Conservation (phyloP, 1,140 invertebrate species). For the Drosophila setifemur region DNA sequence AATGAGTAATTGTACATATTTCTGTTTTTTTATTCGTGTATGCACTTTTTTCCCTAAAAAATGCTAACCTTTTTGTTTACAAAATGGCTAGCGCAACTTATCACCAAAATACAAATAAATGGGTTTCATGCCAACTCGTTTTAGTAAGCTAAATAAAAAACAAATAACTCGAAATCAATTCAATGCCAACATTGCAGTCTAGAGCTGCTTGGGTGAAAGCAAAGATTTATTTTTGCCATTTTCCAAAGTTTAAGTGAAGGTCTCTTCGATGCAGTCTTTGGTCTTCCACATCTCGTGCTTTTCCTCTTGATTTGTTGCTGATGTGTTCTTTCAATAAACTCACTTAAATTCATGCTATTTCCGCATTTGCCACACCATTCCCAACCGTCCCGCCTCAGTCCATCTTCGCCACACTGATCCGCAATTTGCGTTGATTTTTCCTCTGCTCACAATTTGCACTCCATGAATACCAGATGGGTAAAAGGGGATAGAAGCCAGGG, state of each 20-base stretch:
- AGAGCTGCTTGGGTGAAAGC: neutral
- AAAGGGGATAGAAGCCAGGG: neutral
- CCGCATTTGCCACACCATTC: slow-evolving; percentile 67
- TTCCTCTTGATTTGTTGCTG: slow-evolving; percentile 66
- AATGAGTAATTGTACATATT: too few relatives aligned
- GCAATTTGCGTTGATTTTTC: slow-evolving; percentile 25
- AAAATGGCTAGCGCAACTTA: too few relatives aligned
- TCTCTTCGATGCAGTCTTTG: slow-evolving; percentile 2
- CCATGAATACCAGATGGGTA: slow-evolving; percentile 70
- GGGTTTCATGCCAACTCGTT: neutral
- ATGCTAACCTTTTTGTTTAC: too few relatives aligned
- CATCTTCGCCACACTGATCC: slow-evolving; percentile 11
- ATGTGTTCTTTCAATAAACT: slow-evolving; percentile 79
- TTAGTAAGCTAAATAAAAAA: slow-evolving; percentile 4
- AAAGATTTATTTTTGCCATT: slow-evolving; percentile 29
- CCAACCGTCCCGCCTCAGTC: slow-evolving; percentile 1
- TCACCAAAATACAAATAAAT: neutral
- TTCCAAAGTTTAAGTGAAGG: neutral
- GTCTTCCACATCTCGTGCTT: neutral
- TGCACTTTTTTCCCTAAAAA: too few relatives aligned
- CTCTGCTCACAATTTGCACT: slow-evolving; percentile 72
- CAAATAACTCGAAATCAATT: neutral
- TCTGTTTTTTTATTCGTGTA: too few relatives aligned
- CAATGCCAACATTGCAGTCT: neutral
- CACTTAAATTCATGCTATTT: slow-evolving; percentile 78